These are phyloP conservation scores for Peromyscus melanophrys DNA, from an alignment of 2,797 vertebrate genomes.

Conservation along the genomic window DNA sequence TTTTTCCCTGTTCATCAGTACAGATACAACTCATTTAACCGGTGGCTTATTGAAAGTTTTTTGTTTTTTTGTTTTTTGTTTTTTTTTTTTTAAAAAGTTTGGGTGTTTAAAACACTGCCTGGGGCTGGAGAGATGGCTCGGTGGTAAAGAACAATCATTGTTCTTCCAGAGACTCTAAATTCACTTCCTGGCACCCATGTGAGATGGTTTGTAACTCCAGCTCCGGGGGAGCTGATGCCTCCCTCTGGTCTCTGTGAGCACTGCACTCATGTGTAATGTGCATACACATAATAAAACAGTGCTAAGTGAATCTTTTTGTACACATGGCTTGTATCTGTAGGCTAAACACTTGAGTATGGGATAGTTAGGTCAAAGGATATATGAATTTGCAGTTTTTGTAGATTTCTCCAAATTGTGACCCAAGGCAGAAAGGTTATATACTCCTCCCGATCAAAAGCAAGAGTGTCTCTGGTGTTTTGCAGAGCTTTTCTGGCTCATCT, in stretches of 20 bases:
- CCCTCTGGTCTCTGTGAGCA: neutral
- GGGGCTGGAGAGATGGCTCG: neutral
- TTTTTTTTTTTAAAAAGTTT: neutral
- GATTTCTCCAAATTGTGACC: constrained; percentile 57
- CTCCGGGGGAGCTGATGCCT: neutral
- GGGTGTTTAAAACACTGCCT: constrained; percentile 32
- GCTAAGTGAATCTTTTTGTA: constrained; percentile 27
- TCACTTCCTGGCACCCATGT: neutral
- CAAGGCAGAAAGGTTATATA: constrained; percentile 36
- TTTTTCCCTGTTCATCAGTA: neutral
- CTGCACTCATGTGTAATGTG: neutral
- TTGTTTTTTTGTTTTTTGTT: constrained; percentile 53
- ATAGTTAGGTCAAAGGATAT: constrained; percentile 41
- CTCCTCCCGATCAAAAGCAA: neutral
- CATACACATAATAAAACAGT: neutral
- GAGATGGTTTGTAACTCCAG: neutral
- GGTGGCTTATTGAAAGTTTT: constrained; percentile 14
- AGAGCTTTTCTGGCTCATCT: constrained; percentile 37
- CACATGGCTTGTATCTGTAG: neutral
- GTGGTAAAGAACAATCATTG: neutral
- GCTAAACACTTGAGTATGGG: constrained; percentile 29
- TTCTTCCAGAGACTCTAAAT: neutral
- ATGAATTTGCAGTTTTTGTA: constrained; percentile 59
- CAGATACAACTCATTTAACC: constrained; percentile 35
- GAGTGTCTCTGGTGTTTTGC: neutral